Evolutionary conservation across 2,888 invertebrate genomes (phyloP).

Genomic region (Amphipoea lucens): DNA sequence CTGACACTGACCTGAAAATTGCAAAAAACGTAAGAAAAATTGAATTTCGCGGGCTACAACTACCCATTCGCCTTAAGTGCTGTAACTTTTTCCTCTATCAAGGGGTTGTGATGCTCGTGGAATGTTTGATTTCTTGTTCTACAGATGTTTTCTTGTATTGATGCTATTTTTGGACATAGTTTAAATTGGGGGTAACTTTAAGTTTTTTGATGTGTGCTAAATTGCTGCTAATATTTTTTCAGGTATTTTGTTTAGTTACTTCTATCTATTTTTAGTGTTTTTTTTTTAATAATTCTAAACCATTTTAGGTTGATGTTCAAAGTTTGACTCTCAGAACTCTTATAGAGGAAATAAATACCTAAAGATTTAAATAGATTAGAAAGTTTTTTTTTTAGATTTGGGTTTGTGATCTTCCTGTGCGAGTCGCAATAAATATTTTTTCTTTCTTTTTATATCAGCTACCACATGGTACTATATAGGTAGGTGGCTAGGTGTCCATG

Average conservation of each 20-base stretch:
- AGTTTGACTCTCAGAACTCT: neutral
- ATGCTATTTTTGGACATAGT: neutral
- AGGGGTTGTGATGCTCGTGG: conserved; percentile 77
- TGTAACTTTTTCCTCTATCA: conserved; percentile 79
- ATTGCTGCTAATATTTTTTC: neutral
- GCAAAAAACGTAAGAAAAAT: too few species aligned
- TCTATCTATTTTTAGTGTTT: neutral
- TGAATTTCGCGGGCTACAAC: too few species aligned
- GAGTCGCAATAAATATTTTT: too few species aligned
- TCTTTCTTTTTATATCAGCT: too few species aligned
- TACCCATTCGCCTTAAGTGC: conserved; percentile 87
- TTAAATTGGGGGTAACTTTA: neutral
- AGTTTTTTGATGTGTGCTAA: neutral
- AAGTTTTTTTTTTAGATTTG: too few species aligned
- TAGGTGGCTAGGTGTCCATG: neutral
- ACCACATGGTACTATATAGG: neutral
- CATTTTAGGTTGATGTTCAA: neutral
- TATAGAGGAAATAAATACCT: neutral
- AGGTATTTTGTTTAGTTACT: neutral
- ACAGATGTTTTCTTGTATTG: conserved; percentile 55
- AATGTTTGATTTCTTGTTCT: conserved; percentile 69
- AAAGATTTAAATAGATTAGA: neutral
- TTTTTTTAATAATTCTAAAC: neutral
- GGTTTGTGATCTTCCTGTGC: too few species aligned
- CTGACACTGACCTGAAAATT: too few species aligned